Base-by-base conservation (phyloP, 2,888 invertebrate species). In the Serrognathus titanus region DNA sequence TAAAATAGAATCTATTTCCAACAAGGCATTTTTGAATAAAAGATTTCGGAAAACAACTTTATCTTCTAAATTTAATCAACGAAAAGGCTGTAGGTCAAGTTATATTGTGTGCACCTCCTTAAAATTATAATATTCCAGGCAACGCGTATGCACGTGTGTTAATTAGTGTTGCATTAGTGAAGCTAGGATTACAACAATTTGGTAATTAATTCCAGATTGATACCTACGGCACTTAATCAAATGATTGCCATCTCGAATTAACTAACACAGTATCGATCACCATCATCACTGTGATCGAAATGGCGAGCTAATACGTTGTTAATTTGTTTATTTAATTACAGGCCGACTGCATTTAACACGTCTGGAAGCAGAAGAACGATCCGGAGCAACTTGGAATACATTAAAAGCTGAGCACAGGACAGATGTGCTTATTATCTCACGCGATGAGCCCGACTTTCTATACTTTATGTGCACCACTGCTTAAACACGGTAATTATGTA, bases 191-290 rank as follows among this genome's bases (percentile, higher is more conserved):
- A 49, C 45, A 40, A 36, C 50, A 39, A 50, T 50, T 55, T 49
- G 49, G 41, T 55, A 55, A 55, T 55, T 55, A 55, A 55, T 55
- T 55, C 43, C 43, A 31, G 45, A 55, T 50, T 49, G 49, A 45
- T 50, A 50, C 50, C 49, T 55, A 50, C 43, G 36, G 55, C 45
- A 49, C 43, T 20, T 50, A 55, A 55, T 55, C 50, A 50, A 49
- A 50, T 37, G 49, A 50, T 49, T 31, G 50, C 45, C 37, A 37
- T 43, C 43, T 43, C 50, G 43, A 55, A 49, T 55, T 55, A 55
- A 55, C 50, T 55, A 43, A 43, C 43, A 20, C 24, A 31, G 43
- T 16, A 16, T 43, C 43, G 20, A 43, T 43, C 43, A 43, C 16
- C 24, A 31, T 31, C 24, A 31, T 31, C 24, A 31, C 24, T 6